Percentiles rank a stretch among this genome's conserved stretches.
Conservation (phyloP, 2,888 invertebrate species). For the Zootermopsis nevadensis region DNA sequence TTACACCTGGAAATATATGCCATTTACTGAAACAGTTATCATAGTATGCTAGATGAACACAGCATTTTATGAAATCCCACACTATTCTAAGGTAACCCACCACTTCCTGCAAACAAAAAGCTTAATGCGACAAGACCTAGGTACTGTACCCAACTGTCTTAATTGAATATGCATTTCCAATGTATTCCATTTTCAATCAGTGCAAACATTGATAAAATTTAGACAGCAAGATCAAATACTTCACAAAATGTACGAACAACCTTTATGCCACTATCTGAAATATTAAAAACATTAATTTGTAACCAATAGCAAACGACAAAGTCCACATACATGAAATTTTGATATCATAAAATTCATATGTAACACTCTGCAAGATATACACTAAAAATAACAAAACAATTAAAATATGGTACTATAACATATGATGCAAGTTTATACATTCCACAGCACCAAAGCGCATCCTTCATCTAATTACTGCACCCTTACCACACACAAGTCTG, state of each 20-base stretch:
- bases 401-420: slow-evolving; percentile 36
- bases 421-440: slow-evolving; percentile 46
- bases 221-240: background rate
- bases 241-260: background rate
- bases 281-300: slow-evolving; percentile 26
- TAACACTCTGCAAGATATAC: slow-evolving; percentile 42
- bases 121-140: slow-evolving; percentile 46
- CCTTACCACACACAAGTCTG: background rate
- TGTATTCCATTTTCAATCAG: background rate
- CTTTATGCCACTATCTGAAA: slow-evolving; percentile 6
- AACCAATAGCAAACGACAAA: slow-evolving; percentile 22
- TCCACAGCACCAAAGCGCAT: slow-evolving; percentile 35
- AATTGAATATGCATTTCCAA: slow-evolving; percentile 51
- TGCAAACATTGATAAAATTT: slow-evolving; percentile 21
- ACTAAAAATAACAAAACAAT: slow-evolving; percentile 42
- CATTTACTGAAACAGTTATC: slow-evolving; percentile 6
- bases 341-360: slow-evolving; percentile 35
- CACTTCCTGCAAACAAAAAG: slow-evolving; percentile 14
- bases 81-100: slow-evolving; percentile 2
- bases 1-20: background rate
- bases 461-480: background rate
- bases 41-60: background rate
- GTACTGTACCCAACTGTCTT: slow-evolving; percentile 45
- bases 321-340: slow-evolving; percentile 35
- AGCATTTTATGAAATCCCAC: background rate